A percentile compares a stretch with the other conserved stretches of the same genome.
Evolutionary conservation across 2,113 vertebrate species (phyloP).

Genomic region (Rhea pennata): DNA sequence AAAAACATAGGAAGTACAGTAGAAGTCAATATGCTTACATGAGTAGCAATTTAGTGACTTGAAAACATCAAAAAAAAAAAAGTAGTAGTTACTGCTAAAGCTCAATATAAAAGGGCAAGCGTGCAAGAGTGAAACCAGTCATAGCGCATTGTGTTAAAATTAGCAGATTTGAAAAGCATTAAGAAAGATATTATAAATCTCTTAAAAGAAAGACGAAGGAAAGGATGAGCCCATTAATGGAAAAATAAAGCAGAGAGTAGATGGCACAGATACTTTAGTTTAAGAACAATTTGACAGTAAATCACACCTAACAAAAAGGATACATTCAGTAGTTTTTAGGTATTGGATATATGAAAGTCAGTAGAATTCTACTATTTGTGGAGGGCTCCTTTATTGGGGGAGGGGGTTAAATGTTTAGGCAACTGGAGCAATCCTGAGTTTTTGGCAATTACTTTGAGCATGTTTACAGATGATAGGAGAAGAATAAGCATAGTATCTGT

Average conservation of each 20-base stretch:
- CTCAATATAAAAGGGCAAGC: not conserved
- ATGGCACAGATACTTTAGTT: not conserved
- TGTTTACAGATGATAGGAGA: not conserved
- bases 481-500: not conserved
- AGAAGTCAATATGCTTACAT: not conserved
- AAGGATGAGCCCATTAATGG: not conserved
- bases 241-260: not conserved
- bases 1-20: not conserved
- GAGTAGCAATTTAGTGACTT: not conserved
- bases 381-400: not conserved
- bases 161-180: not conserved
- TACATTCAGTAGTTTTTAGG: not conserved
- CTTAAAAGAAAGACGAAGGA: not conserved
- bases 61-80: not conserved
- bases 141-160: not conserved
- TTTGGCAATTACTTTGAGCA: not conserved
- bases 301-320: not conserved
- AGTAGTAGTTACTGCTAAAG: not conserved
- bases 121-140: not conserved
- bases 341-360: not conserved
- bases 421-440: not conserved
- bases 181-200: not conserved
- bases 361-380: not conserved
- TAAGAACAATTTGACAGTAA: not conserved
- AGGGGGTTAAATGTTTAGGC: not conserved